Evolutionary conservation across 2,797 vertebrate species (phyloP), one percentile per base, ranked within the genome.

Genomic region (Hydrophis major): DNA sequence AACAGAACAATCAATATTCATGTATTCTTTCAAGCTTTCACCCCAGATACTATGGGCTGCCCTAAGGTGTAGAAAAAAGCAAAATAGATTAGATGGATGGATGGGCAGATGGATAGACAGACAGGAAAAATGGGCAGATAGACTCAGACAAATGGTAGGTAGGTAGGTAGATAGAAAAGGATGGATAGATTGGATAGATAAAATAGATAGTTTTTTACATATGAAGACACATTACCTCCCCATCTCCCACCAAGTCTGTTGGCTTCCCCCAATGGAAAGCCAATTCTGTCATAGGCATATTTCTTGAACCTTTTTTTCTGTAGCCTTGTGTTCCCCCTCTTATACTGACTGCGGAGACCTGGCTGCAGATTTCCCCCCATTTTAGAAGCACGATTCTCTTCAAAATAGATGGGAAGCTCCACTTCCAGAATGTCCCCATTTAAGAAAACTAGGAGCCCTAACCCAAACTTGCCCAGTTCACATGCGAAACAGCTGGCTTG

Each of bases 1-100:
- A 32, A 97, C 96, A 0, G 98, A 98, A 90, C 97, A 97, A 96
- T 99, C 98, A 66, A 99, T 98, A 96, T 98, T 99, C 74, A 99
- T 86, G 95, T 98, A 98, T 96, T 99, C 99, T 88, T 96, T 98
- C 86, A 99, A 92, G 53, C 97, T 98, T 90, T 98, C 96, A 1
- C 98, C 97, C 99, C 99, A 99, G 91, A 94, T 96, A 0, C 95
- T 96, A 78, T 98, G 98, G 11, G 98, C 98, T 14, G 98, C 98
- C 99, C 98, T 99, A 96, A 10, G 10, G 88, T 42, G 22, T 90
- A 50, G 74, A 32, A 94, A 93, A 92, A 47, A 55, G 63, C 14
- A 60, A n/a, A n/a, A 59, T 22, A 56, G 32, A 14, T 47, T 28
- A 47, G 53, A 13, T 7, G 25, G 59, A 8, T 60, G 7, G 22